A percentile compares a stretch with the other conserved stretches of the same genome.
phyloP scores from a whole-genome alignment of 2,113 vertebrate genomes.

The Amphilophus citrinellus region DNA sequence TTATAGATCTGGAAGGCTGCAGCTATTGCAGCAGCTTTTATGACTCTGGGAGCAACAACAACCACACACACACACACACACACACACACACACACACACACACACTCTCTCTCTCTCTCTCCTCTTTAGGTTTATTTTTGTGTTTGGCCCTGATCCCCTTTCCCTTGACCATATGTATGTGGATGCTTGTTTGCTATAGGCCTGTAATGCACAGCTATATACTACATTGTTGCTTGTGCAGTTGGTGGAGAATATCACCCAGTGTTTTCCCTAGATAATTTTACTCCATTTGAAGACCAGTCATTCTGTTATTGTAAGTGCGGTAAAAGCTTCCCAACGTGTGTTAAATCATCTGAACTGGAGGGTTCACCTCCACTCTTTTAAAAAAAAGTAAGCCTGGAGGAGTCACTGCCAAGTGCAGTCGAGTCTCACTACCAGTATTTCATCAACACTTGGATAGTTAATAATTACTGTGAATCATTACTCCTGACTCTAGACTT shows the following conservation, averaged over 20 bases:
- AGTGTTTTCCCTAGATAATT: not conserved
- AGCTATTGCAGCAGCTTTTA: constrained; percentile 40
- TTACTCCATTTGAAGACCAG: too few species aligned
- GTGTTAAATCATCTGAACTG: not conserved
- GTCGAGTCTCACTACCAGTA: not conserved
- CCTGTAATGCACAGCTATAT: not conserved
- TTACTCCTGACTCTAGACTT: not conserved
- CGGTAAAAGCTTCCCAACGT: not conserved
- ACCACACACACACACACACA: constrained; percentile 9
- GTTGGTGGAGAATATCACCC: not conserved
- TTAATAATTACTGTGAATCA: not conserved
- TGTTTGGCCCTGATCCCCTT: constrained; percentile 52
- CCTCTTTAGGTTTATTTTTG: not conserved
- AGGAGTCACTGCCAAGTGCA: not conserved
- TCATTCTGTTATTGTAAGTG: not conserved
- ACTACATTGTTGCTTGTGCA: constrained; percentile 45
- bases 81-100: not conserved
- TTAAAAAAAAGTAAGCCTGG: not conserved
- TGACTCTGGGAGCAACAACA: constrained; percentile 43
- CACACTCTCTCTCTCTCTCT: not conserved
- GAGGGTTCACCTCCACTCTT: not conserved
- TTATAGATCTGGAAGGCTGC: constrained; percentile 77
- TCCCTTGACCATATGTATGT: constrained; percentile 42
- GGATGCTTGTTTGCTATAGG: not conserved
- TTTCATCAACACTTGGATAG: not conserved